A percentile compares a stretch with the other conserved stretches of the same genome.
These are phyloP conservation scores for Sus scrofa DNA, from an alignment of 2,113 vertebrate species.

Conservation along the genomic window DNA sequence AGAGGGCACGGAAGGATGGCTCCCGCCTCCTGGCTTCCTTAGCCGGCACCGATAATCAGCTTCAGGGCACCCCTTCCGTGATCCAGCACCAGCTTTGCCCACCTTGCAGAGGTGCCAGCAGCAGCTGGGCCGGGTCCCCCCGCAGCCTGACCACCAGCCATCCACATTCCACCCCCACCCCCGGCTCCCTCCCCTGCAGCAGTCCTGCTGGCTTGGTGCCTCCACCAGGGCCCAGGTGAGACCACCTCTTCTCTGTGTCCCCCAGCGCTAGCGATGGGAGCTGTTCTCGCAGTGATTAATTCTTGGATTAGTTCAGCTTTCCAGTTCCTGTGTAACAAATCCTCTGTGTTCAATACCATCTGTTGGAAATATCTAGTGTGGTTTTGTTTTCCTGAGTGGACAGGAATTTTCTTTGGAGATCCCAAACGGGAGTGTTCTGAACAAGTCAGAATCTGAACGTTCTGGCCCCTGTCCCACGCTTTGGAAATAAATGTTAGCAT, in stretches of 20 bases:
- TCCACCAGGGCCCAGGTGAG: not conserved
- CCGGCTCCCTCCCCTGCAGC: not conserved
- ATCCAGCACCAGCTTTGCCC: not conserved
- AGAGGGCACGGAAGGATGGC: not conserved
- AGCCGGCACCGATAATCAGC: not conserved
- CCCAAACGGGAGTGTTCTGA: slow-evolving; percentile 53
- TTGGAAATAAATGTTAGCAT: slow-evolving; percentile 18
- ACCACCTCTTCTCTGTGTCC: not conserved
- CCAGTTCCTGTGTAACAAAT: not conserved
- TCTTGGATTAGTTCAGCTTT: slow-evolving; percentile 15
- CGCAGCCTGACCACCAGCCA: not conserved
- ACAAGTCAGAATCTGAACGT: slow-evolving; percentile 36
- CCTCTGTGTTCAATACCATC: slow-evolving; percentile 61
- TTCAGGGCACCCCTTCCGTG: not conserved
- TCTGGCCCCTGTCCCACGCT: not conserved
- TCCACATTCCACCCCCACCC: not conserved
- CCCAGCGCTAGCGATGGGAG: not conserved
- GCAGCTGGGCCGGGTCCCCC: not conserved
- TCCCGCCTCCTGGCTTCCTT: not conserved
- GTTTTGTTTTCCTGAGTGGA: slow-evolving; percentile 73
- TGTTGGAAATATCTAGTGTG: slow-evolving; percentile 47
- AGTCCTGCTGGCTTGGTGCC: too few species aligned
- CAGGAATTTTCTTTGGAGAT: slow-evolving; percentile 65
- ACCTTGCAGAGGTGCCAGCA: not conserved
- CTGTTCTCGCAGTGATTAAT: not conserved